Conservation (phyloP, 2,113 vertebrate genomes). For the Salvelinus namaycush region DNA sequence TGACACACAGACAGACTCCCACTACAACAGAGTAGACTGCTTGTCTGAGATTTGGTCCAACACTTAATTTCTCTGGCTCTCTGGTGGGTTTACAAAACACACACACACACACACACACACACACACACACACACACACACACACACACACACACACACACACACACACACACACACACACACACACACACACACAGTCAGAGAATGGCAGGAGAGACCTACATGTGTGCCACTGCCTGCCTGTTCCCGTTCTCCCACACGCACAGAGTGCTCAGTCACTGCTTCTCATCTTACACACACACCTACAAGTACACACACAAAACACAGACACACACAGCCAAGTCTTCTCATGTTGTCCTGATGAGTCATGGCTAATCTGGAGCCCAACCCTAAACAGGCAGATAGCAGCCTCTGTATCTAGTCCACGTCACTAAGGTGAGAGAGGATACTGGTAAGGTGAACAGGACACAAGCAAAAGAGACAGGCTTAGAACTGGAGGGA, state of each 20-base stretch:
- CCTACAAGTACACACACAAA: too few species aligned
- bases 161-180: not conserved
- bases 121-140: too few species aligned
- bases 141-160: slow-evolving; percentile 11
- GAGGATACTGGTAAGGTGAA: slow-evolving; percentile 8
- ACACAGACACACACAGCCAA: slow-evolving; percentile 11
- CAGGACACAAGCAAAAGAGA: not conserved
- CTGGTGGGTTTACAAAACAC: slow-evolving; percentile 7
- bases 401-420: slow-evolving; percentile 14
- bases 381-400: slow-evolving; percentile 28
- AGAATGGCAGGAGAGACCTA: not conserved
- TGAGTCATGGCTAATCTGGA: slow-evolving; percentile 47
- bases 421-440: not conserved
- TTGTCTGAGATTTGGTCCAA: not conserved
- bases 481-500: not conserved
- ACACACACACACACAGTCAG: slow-evolving; percentile 8
- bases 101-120: slow-evolving; percentile 4
- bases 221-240: not conserved
- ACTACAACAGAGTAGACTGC: not conserved
- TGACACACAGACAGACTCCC: slow-evolving; percentile 7
- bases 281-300: slow-evolving; percentile 48
- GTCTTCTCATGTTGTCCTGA: slow-evolving; percentile 43
- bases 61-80: slow-evolving; percentile 11
- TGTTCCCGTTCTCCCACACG: slow-evolving; percentile 10
- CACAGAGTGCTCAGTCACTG: slow-evolving; percentile 45